Evolutionary conservation across 2,888 invertebrate genomes (phyloP).

Genomic region (Drosophila nr. perissopoda): DNA sequence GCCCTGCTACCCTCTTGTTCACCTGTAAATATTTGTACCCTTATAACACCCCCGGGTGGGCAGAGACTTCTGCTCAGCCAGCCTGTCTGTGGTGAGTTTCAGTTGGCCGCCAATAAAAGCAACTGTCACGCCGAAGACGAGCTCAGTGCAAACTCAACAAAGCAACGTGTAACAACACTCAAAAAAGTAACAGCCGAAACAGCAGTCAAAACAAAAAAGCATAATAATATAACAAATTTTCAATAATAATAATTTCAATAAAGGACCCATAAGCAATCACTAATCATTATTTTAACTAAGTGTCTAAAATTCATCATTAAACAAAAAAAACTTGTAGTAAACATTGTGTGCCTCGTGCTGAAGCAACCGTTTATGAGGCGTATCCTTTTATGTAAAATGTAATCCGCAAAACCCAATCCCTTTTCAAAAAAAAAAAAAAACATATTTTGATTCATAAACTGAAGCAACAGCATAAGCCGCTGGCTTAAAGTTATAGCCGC

Average conservation of each 20-base stretch:
- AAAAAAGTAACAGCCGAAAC: slow-evolving; percentile 27
- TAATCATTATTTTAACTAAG: slow-evolving; percentile 6
- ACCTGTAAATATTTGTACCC: slow-evolving; percentile 77
- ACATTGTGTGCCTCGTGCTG: slow-evolving; percentile 2
- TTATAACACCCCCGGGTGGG: slow-evolving; percentile 35
- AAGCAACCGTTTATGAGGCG: slow-evolving; percentile 12
- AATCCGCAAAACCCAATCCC: slow-evolving; percentile 2
- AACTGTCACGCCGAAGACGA: slow-evolving; percentile 41
- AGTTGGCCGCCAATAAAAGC: slow-evolving; percentile 73
- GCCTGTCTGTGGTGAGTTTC: slow-evolving; percentile 72
- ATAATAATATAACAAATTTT: slow-evolving; percentile 8
- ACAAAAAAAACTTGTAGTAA: slow-evolving; percentile 9
- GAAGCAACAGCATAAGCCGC: slow-evolving; percentile 52
- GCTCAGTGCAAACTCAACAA: slow-evolving; percentile 76
- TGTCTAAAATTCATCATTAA: not conserved
- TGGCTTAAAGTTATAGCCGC: slow-evolving; percentile 36
- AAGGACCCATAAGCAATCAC: not conserved
- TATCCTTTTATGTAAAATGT: slow-evolving; percentile 16
- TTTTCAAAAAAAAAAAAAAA: slow-evolving; percentile 2
- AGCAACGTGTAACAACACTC: slow-evolving; percentile 63
- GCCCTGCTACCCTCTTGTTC: slow-evolving; percentile 27
- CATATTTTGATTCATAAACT: slow-evolving; percentile 27
- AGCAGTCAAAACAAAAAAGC: slow-evolving; percentile 24
- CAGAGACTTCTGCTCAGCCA: slow-evolving; percentile 43
- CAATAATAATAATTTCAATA: slow-evolving; percentile 5